Evolutionary conservation across 2,888 invertebrate genomes (phyloP), one percentile per base, ranked within the genome.

Genomic region (Rambutsinella grinnellia): DNA sequence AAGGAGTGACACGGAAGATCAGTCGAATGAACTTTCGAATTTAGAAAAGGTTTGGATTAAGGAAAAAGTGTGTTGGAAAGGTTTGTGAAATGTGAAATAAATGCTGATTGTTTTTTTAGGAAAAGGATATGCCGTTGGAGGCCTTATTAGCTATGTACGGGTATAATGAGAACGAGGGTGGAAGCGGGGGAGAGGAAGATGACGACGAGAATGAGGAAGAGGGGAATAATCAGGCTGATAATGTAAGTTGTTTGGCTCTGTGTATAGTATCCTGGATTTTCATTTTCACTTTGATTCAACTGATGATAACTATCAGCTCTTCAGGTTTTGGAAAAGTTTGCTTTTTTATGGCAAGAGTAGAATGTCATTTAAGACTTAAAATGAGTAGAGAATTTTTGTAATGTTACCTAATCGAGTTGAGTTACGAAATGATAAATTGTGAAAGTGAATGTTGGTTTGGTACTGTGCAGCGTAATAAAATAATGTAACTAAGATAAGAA

Each of bases 41-140:
- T 89, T 97, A 79, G 94, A 96, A 86, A 93, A 92, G 88, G 92
- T 91, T 44, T 21, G 26, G 36, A 19, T n/a, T 65, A 54, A 57
- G 27, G 28, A 71, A 56, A 60, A 46, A 17, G 17, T 3, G 5
- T 17, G 23, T 17, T 53, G 24, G 19, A 3, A 10, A 10, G 19
- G 10, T 17, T 10, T 51, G 2, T 10, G 19, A 51, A 17, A 51
- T 51, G 1, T 21, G 10, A 51, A 51, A 2, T 2, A 51, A 51
- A 17, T 10, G 19, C 19, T 60, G n/a, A n/a, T 63, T 51, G 54
- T n/a, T 60, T 65, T 36, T 36, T 15, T 78, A 92, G 90, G 97
- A 97, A 88, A 93, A 96, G 87, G 96, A 97, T 88, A 97, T 98
- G 95, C 97, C 98, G 79, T 89, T 98, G 84, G 96, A 96, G 85